These are phyloP conservation scores for Mionectes macconnelli DNA, from an alignment of 2,113 vertebrate genomes.

Conservation along the genomic window DNA sequence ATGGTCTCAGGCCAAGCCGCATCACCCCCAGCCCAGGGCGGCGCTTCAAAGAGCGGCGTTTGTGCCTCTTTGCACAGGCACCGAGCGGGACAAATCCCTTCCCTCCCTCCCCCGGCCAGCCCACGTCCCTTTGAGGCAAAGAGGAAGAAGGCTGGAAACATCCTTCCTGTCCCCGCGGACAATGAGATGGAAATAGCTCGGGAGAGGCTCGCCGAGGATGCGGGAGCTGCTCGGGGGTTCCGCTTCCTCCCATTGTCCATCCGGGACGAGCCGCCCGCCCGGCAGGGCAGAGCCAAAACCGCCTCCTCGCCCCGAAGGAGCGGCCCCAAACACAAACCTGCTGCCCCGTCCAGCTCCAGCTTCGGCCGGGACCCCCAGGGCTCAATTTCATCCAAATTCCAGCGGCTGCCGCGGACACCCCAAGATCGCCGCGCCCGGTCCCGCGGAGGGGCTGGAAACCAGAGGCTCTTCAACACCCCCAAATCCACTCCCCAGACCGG, in stretches of 20 bases:
- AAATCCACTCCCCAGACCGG: accelerated
- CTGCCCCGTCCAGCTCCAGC: too few relatives aligned
- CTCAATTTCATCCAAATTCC: too few relatives aligned
- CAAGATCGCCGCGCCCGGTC: accelerated
- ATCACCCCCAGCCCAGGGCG: neutral
- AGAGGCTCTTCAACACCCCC: accelerated
- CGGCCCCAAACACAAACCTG: neutral
- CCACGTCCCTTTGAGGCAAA: neutral
- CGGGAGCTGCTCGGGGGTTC: neutral
- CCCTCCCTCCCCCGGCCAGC: neutral
- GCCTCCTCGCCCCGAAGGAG: accelerated
- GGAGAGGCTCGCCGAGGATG: neutral
- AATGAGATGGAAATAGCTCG: constrained; percentile 41
- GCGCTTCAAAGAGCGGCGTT: neutral
- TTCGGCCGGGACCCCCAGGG: too few relatives aligned
- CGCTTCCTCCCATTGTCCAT: constrained; percentile 28
- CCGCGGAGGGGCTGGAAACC: neutral
- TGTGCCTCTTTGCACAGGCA: neutral
- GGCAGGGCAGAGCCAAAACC: neutral
- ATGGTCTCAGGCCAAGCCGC: neutral
- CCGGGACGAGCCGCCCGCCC: accelerated
- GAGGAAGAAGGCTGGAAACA: constrained; percentile 48
- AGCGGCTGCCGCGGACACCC: neutral
- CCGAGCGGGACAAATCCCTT: neutral
- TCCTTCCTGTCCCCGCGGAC: constrained; percentile 41